Evolutionary conservation across 2,113 vertebrate genomes (phyloP), one percentile per base, ranked within the genome.

Genomic region (Chamaea fasciata): DNA sequence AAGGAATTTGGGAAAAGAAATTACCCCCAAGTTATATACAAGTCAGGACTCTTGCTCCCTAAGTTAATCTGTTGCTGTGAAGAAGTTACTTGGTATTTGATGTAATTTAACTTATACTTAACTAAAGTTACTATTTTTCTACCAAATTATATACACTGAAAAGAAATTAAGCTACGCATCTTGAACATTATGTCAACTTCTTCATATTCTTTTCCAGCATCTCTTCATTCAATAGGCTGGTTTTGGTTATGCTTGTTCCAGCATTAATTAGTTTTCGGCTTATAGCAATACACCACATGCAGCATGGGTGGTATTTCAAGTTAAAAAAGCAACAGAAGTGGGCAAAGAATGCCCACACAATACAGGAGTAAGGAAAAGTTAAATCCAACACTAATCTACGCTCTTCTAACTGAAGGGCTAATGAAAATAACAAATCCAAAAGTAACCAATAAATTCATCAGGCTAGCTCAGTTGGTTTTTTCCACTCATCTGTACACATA

Each of bases 21-120:
- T 12, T 9, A 50, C 2, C 14, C 10, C 5, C 6, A 75, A 62
- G 2, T 46, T 42, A 55, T 5, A 18, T 8, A 12, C 0, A 42
- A 39, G 22, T 22, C 13, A 41, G 3, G 60, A 73, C 24, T 28
- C 63, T 15, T 18, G 11, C 5, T 10, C 27, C 20, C 18, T 30
- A 33, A 49, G 2, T 79, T 85, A 44, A 37, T 41, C 23, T 53
- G 9, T 35, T 63, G 44, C 13, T 70, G 62, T 10, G 9, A 71
- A 44, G 8, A 78, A 78, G 12, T 63, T 71, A 35, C 68, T 74
- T 55, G 22, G 19, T 8, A 33, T 52, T 56, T 68, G 35, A 59
- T 23, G 7, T 12, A 19, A 65, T 50, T 90, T 65, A 83, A 53
- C 11, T 44, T 41, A 35, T 0, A 5, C 19, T 44, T 68, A 9